phyloP scores from a whole-genome alignment of 2,797 vertebrate genomes.

The Tympanoctomys barrerae region DNA sequence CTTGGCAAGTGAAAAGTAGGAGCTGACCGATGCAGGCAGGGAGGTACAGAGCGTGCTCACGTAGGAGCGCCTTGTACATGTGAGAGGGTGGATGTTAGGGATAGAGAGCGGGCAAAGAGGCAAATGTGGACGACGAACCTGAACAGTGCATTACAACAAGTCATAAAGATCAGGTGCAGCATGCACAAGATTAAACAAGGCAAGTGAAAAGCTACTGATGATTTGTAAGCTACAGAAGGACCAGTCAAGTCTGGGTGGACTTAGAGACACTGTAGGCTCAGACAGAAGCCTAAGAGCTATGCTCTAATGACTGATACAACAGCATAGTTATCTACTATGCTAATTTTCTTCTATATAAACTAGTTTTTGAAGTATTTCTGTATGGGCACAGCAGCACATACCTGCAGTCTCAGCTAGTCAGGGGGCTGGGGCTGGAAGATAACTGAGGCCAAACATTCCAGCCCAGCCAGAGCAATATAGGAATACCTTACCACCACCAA shows the following conservation, averaged over 20 bases:
- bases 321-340: not conserved
- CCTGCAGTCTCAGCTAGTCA: not conserved
- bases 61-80: not conserved
- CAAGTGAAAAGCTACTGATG: not conserved
- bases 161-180: not conserved
- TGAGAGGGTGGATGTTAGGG: not conserved
- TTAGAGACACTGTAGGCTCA: not conserved
- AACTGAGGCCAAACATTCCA: not conserved
- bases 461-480: not conserved
- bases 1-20: not conserved
- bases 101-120: no score
- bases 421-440: not conserved
- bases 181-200: not conserved
- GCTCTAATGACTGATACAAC: not conserved
- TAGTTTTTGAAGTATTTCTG: not conserved
- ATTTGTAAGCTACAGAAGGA: not conserved
- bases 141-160: not conserved
- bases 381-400: no score
- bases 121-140: not conserved
- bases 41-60: not conserved
- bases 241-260: not conserved
- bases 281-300: not conserved
- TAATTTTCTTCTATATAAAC: slow-evolving; percentile 27
- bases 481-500: not conserved
- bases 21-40: not conserved